phyloP scores from a whole-genome alignment of 2,797 vertebrate species.

The Balearica regulorum region DNA sequence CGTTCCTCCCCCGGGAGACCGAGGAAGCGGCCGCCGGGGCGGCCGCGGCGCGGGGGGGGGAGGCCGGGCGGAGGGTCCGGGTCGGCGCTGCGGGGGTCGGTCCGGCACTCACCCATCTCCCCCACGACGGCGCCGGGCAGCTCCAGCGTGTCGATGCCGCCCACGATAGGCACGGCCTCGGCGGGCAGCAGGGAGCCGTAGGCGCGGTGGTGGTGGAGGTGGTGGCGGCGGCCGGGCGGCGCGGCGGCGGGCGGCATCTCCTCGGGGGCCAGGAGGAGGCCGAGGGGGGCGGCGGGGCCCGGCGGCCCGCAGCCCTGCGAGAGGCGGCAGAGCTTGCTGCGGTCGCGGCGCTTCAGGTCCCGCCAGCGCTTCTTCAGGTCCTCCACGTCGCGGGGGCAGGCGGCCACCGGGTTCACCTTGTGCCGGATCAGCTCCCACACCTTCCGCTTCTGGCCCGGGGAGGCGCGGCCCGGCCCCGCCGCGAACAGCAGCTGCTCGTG shows the following conservation, averaged over 20 bases:
- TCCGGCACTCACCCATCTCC: slow-evolving; percentile 49
- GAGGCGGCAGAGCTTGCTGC: slow-evolving; percentile 61
- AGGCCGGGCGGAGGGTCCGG: background rate
- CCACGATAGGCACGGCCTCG: slow-evolving; percentile 55
- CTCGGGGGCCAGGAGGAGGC: slow-evolving; percentile 16
- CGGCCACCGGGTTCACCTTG: slow-evolving; percentile 38
- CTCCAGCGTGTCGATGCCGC: slow-evolving; percentile 66
- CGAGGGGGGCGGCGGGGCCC: background rate
- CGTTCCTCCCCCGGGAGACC: background rate
- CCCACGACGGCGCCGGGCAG: slow-evolving; percentile 36
- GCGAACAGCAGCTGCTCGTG: slow-evolving; percentile 57
- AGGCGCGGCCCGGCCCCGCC: slow-evolving; percentile 22
- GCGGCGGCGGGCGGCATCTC: background rate
- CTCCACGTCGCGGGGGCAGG: slow-evolving; percentile 63
- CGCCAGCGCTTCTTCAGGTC: slow-evolving; percentile 67
- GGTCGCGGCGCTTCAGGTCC: slow-evolving; percentile 63
- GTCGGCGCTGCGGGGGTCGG: background rate
- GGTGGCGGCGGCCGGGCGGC: background rate
- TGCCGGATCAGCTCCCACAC: slow-evolving; percentile 60
- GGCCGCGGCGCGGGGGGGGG: background rate
- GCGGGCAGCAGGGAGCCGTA: slow-evolving; percentile 6
- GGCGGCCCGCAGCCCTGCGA: slow-evolving; percentile 28
- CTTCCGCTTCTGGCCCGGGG: slow-evolving; percentile 57
- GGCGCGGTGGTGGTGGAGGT: background rate
- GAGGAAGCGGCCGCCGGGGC: background rate